Conservation (phyloP, 2,113 vertebrate species). For the Pluvialis apricaria region DNA sequence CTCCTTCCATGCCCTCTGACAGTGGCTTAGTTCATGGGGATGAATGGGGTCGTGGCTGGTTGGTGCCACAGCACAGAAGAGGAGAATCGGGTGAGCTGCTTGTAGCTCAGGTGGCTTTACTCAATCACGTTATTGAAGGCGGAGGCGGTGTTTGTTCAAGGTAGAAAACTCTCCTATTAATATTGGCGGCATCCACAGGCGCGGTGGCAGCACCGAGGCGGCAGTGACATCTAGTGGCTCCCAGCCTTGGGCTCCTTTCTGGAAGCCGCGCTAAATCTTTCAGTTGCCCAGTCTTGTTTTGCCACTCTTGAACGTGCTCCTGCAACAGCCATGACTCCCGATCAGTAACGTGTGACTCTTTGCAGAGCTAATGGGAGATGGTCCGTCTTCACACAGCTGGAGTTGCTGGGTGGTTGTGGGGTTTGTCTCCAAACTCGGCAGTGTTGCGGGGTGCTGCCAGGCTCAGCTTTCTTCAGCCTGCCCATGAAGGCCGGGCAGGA, state of each 20-base stretch:
- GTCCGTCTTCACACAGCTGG: not conserved
- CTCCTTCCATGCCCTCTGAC: not conserved
- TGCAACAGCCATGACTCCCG: fast-evolving
- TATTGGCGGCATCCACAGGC: not conserved
- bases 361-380: fast-evolving
- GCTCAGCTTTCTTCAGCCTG: not conserved
- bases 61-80: not conserved
- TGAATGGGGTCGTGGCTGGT: too few species aligned
- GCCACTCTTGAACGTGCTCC: not conserved
- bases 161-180: not conserved
- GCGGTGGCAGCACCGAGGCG: not conserved
- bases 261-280: not conserved
- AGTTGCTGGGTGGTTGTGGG: too few species aligned
- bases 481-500: fast-evolving
- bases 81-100: fast-evolving
- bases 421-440: not conserved
- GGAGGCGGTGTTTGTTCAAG: not conserved
- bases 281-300: not conserved
- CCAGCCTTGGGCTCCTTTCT: not conserved
- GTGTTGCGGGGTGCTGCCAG: not conserved
- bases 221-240: slow-evolving; percentile 70
- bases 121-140: not conserved
- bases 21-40: too few species aligned
- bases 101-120: not conserved
- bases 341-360: fast-evolving